These are phyloP conservation scores for Actenoides lindsayi DNA, from an alignment of 2,113 vertebrate genomes.

Conservation along the genomic window DNA sequence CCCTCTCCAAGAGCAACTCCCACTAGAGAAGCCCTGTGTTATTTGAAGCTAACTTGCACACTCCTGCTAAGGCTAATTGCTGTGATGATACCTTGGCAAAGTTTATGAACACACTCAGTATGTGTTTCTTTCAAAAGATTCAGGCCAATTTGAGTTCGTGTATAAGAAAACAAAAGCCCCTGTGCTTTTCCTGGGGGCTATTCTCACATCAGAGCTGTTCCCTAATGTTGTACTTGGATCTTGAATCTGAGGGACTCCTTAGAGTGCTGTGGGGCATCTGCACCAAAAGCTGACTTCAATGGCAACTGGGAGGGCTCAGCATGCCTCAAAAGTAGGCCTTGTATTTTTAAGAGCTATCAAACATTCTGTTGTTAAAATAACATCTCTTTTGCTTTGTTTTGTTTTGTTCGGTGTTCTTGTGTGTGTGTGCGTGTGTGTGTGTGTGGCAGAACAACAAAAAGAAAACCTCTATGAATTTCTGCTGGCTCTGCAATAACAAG, in stretches of 20 bases:
- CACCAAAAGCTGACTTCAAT: not conserved
- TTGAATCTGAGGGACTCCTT: not conserved
- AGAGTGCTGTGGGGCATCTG: not conserved
- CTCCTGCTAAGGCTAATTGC: not conserved
- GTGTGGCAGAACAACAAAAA: conserved; percentile 3
- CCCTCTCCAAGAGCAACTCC: not conserved
- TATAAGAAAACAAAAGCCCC: not conserved
- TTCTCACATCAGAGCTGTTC: not conserved
- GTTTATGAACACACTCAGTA: not conserved
- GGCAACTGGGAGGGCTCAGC: not conserved
- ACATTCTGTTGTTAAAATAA: conserved; percentile 11
- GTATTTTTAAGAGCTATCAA: conserved; percentile 32
- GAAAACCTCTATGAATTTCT: not conserved
- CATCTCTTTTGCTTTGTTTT: not conserved
- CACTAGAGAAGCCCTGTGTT: not conserved
- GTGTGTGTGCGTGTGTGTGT: not conserved
- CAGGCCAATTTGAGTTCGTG: not conserved
- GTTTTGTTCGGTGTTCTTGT: no score
- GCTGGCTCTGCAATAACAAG: conserved; percentile 31
- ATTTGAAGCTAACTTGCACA: not conserved
- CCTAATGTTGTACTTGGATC: not conserved
- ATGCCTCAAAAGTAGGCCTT: not conserved
- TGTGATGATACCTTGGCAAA: not conserved
- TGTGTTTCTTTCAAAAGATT: not conserved
- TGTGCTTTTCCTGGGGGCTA: not conserved